These are phyloP conservation scores for Addax nasomaculatus DNA, from an alignment of 2,113 vertebrate genomes.

Conservation along the genomic window DNA sequence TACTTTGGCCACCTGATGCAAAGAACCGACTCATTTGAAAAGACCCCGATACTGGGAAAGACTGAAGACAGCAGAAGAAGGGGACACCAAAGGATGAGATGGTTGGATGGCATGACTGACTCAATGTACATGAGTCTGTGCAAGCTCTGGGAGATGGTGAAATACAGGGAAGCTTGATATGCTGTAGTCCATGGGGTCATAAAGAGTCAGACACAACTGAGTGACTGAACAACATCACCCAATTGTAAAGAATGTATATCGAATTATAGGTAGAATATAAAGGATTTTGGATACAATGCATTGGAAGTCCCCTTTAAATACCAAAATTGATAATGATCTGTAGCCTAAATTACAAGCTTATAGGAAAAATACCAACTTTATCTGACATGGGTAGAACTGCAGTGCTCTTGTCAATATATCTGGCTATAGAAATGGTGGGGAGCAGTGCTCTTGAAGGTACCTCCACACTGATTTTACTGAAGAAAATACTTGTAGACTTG, in stretches of 20 bases:
- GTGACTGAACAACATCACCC: background rate
- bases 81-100: accelerated
- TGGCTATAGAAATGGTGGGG: background rate
- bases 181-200: background rate
- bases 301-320: background rate
- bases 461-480: background rate
- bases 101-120: background rate
- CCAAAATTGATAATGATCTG: background rate
- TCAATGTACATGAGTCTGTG: background rate
- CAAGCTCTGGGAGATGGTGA: background rate
- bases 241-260: background rate
- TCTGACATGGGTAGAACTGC: background rate
- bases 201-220: background rate
- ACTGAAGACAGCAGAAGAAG: background rate
- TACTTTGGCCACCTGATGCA: background rate
- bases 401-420: background rate
- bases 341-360: background rate
- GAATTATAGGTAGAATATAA: background rate
- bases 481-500: background rate
- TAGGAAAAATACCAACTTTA: background rate
- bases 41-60: background rate
- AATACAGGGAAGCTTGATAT: background rate
- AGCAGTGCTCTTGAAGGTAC: background rate
- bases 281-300: background rate
- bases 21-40: background rate